Evolutionary conservation across 2,113 vertebrate species (phyloP).

Genomic region (Gavialis gangeticus): DNA sequence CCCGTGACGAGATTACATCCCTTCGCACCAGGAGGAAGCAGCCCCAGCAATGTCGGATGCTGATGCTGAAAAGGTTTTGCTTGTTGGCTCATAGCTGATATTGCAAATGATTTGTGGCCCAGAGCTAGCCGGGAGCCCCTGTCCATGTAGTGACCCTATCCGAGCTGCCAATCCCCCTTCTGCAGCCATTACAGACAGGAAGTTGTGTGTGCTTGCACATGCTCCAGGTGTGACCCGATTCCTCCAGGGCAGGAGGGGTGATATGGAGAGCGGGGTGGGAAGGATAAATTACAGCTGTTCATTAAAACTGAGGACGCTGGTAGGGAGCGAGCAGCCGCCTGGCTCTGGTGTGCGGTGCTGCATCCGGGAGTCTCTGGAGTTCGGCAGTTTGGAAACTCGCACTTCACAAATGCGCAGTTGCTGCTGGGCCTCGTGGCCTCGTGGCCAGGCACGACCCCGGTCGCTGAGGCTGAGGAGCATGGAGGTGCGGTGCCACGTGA

Average conservation of each 20-base stretch:
- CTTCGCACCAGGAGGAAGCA: background rate
- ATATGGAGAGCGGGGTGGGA: too few relatives aligned
- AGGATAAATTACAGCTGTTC: background rate
- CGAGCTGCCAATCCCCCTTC: background rate
- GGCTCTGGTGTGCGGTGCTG: background rate
- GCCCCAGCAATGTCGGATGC: background rate
- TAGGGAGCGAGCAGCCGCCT: background rate
- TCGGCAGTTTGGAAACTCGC: background rate
- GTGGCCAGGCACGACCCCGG: background rate
- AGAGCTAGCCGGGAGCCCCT: background rate
- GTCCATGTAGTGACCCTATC: too few relatives aligned
- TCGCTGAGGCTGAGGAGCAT: too few relatives aligned
- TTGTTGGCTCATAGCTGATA: background rate
- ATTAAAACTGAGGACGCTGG: background rate
- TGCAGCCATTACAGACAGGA: background rate
- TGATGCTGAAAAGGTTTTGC: too few relatives aligned
- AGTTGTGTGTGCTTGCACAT: background rate
- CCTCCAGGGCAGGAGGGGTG: background rate
- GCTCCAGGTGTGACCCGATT: background rate
- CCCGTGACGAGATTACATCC: too few relatives aligned
- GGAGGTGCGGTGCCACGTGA: background rate
- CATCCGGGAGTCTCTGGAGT: background rate
- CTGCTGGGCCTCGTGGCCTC: background rate
- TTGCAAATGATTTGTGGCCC: background rate
- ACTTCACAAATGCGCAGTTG: background rate